Evolutionary conservation across 2,113 vertebrate species (phyloP).

Genomic region (Lepus europaeus): DNA sequence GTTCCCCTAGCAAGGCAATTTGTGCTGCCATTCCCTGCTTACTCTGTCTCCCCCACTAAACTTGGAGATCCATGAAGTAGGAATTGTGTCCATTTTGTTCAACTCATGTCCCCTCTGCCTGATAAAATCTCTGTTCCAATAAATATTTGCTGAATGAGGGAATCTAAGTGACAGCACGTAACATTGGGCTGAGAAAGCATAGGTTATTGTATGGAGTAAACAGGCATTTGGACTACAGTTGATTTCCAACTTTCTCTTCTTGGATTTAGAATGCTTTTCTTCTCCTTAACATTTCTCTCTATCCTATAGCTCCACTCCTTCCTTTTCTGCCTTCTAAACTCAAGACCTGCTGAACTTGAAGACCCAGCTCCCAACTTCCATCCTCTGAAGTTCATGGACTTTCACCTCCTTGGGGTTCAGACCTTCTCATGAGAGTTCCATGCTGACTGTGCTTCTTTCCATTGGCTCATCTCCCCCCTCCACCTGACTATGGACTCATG

Average conservation of each 20-base stretch:
- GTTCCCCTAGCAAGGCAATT: neutral
- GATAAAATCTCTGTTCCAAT: conserved; percentile 40
- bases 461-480: neutral
- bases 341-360: neutral
- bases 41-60: neutral
- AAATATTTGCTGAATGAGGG: conserved; percentile 66
- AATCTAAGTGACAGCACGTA: conserved; percentile 2
- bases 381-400: neutral
- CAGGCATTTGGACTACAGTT: conserved; percentile 20
- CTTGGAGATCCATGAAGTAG: conserved; percentile 18
- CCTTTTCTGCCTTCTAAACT: conserved; percentile 27
- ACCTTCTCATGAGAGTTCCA: neutral
- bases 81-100: neutral
- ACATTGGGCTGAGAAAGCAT: neutral
- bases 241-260: conserved; percentile 28
- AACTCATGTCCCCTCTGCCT: neutral
- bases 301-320: conserved; percentile 9
- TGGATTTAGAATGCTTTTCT: neutral
- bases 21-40: neutral
- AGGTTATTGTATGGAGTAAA: neutral
- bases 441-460: neutral
- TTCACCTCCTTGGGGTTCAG: conserved; percentile 3
- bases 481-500: neutral
- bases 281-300: neutral
- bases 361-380: neutral